These are phyloP conservation scores for Flabesymbios commensalis DNA, from an alignment of 2,888 invertebrate species.

Conservation along the genomic window DNA sequence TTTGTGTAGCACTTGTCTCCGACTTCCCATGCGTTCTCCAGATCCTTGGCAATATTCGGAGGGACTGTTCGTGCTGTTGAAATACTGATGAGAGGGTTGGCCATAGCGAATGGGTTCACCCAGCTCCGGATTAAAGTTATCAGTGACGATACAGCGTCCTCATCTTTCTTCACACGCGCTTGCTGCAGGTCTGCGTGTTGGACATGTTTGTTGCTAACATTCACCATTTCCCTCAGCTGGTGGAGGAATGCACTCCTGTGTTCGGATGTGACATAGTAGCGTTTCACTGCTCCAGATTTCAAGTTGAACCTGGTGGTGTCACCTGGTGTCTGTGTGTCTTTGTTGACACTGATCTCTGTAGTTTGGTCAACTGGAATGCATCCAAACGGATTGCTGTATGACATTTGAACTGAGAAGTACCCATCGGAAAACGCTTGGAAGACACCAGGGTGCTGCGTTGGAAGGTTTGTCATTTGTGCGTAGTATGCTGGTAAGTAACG, in stretches of 20 bases:
- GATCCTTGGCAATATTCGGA: conserved; percentile 15
- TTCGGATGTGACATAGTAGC: conserved; percentile 20
- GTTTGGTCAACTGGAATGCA: conserved; percentile 32
- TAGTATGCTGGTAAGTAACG: conserved; percentile 26
- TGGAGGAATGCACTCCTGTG: conserved; percentile 16
- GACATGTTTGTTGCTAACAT: neutral
- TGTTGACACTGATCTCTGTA: conserved; percentile 20
- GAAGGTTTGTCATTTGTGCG: conserved; percentile 29
- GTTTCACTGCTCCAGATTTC: conserved; percentile 10
- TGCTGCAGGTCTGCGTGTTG: conserved; percentile 12
- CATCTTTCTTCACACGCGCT: conserved; percentile 20
- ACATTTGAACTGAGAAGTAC: conserved; percentile 29
- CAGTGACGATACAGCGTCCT: conserved; percentile 21
- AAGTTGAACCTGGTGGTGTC: conserved; percentile 13
- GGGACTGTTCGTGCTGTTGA: conserved; percentile 18
- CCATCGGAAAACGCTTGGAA: conserved; percentile 17
- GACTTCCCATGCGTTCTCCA: conserved; percentile 22
- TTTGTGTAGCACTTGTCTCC: conserved; percentile 23
- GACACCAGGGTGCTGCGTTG: conserved; percentile 14
- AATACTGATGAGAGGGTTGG: conserved; percentile 13
- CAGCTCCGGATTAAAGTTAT: conserved; percentile 16
- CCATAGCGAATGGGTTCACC: conserved; percentile 22
- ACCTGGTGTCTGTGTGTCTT: conserved; percentile 19
- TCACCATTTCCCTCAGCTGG: conserved; percentile 10
- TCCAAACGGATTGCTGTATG: conserved; percentile 29